Conservation (phyloP, 2,888 invertebrate species). For the Drosophila atroscutellata region DNA sequence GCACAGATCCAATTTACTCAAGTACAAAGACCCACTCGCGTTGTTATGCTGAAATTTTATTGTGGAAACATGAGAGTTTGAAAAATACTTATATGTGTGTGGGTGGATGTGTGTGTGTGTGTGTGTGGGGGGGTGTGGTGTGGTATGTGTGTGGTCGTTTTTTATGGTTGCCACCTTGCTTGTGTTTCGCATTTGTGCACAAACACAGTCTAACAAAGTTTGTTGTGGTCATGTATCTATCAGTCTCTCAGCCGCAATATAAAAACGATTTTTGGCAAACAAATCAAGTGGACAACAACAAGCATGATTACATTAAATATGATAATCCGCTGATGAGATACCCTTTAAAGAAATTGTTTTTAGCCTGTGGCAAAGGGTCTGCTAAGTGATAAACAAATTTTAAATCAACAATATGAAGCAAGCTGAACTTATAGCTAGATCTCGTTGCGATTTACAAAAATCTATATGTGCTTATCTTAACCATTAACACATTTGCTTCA, state of each 20-base stretch:
- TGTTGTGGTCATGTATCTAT: conserved; percentile 33
- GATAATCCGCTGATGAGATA: conserved; percentile 43
- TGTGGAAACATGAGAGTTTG: conserved; percentile 75
- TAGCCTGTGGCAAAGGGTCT: background rate
- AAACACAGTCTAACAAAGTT: conserved; percentile 43
- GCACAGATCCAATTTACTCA: conserved; percentile 80
- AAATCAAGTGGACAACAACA: conserved; percentile 61
- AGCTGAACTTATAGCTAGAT: background rate
- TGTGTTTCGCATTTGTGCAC: conserved; percentile 59
- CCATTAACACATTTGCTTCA: background rate
- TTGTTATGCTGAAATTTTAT: conserved; percentile 74
- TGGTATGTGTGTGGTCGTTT: conserved; percentile 36
- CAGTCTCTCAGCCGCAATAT: conserved; percentile 52
- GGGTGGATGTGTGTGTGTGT: conserved; percentile 10
- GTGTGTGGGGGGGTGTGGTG: background rate
- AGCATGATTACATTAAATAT: conserved; percentile 4
- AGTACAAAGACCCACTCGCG: conserved; percentile 79
- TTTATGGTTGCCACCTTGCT: conserved; percentile 78
- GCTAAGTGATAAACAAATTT: background rate
- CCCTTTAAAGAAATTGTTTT: conserved; percentile 39
- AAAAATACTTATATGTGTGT: conserved; percentile 30
- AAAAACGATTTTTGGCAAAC: conserved; percentile 77
- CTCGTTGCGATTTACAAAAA: conserved; percentile 9
- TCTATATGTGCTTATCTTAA: background rate
- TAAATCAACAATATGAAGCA: background rate